Evolutionary conservation across 2,888 invertebrate genomes (phyloP), one percentile per base, ranked within the genome.

Genomic region (Epirrita christyi): DNA sequence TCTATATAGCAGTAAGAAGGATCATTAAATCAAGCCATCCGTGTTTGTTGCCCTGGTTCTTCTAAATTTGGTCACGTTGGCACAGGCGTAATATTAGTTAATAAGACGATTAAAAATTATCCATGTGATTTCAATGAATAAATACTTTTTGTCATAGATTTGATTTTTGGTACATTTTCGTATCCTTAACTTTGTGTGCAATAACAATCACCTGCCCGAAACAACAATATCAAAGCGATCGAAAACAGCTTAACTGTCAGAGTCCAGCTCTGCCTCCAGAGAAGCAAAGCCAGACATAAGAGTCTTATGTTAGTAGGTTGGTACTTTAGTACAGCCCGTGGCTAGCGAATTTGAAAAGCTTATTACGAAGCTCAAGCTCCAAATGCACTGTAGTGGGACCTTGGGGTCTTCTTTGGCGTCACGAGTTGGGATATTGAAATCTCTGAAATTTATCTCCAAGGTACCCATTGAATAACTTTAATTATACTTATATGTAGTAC

Each of bases 221-320:
- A 32, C 32, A 7, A 32, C 32, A 8, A 2, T 32, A 9, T 9
- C 8, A 32, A 5, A 43, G 47, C 41, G 49, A 44, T 21, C 9
- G 9, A 48, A 38, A 48, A 11, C 13, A 21, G 56, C 36, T 32
- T 36, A 52, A 4, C 21, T 21, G 1, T 45, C 55, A 60, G 51
- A 63, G 47, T 61, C 62, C 60, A 38, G 7, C 63, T 51, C 62
- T 43, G 57, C 38, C 47, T 44, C 46, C 40, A 49, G 53, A 59
- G 63, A 59, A 72, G 71, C 63, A 75, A 73, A 78, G 75, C 75
- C 62, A 63, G 67, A 64, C 69, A 68, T 79, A 79, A 79, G 79
- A 73, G 58, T 73, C 79, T 79, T 79, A 79, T 62, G 76, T 66
- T 72, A 61, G 68, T 66, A 66, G 68, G 59, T 51, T 59, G 59